Evolutionary conservation across 2,113 vertebrate species (phyloP).

Genomic region (Melanocharis versteri): DNA sequence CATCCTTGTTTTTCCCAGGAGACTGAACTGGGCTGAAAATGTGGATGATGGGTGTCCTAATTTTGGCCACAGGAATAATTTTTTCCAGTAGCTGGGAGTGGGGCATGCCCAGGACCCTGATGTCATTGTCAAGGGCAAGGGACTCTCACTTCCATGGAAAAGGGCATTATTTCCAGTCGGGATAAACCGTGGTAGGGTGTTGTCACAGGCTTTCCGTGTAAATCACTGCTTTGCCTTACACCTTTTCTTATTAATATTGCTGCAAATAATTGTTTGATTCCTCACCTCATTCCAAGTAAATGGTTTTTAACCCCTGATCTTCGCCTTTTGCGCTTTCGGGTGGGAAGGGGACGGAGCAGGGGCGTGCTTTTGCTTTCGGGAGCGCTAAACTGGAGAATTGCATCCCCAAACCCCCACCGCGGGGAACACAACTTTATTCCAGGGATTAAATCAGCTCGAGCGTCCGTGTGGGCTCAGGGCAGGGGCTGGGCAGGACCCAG

Average conservation of each 20-base stretch:
- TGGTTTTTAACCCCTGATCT: background rate
- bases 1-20: background rate
- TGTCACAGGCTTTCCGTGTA: accelerated
- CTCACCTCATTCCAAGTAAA: background rate
- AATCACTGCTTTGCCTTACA: background rate
- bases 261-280: background rate
- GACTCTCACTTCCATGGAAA: background rate
- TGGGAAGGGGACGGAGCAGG: too few relatives aligned
- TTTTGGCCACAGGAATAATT: background rate
- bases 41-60: background rate
- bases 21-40: background rate
- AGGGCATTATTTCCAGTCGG: background rate
- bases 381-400: background rate
- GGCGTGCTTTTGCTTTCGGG: background rate
- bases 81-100: background rate
- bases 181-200: background rate
- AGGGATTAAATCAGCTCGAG: background rate
- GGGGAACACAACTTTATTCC: background rate
- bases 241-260: background rate
- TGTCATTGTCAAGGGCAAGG: background rate
- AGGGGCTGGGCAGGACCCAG: background rate
- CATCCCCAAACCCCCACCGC: background rate
- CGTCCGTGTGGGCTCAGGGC: background rate
- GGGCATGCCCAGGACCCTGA: background rate
- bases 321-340: too few relatives aligned